These are phyloP conservation scores for Drosophila bipectinata DNA, from an alignment of 1,140 invertebrate genomes.

Conservation along the genomic window DNA sequence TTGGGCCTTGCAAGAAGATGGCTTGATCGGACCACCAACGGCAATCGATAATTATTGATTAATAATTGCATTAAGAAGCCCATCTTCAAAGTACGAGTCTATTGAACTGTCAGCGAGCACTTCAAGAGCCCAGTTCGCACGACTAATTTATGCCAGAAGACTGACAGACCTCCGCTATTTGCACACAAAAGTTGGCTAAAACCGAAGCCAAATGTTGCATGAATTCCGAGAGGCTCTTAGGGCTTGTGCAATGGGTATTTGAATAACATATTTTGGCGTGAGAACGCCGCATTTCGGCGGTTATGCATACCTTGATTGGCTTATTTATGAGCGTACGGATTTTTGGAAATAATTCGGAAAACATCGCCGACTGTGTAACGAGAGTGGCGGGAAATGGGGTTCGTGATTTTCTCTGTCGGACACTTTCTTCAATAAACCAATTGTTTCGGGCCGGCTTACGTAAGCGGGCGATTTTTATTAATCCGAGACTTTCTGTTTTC, in stretches of 20 bases:
- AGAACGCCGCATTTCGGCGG: slow-evolving; percentile 52
- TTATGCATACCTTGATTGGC: slow-evolving; percentile 36
- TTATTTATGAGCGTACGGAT: slow-evolving; percentile 37
- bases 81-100: not conserved
- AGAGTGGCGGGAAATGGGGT: slow-evolving; percentile 10
- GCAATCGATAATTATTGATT: not conserved
- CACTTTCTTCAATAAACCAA: slow-evolving; percentile 48
- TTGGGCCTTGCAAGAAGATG: slow-evolving; percentile 14
- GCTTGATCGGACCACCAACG: not conserved
- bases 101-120: slow-evolving; percentile 58
- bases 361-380: slow-evolving; percentile 33
- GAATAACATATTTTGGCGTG: slow-evolving; percentile 71
- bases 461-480: slow-evolving; percentile 20
- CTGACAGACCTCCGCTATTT: slow-evolving; percentile 26
- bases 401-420: slow-evolving; percentile 4
- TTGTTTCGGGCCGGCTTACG: slow-evolving; percentile 18
- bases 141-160: slow-evolving; percentile 58
- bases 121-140: slow-evolving; percentile 71
- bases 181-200: slow-evolving; percentile 57
- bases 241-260: slow-evolving; percentile 66
- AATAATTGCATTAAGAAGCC: slow-evolving; percentile 8
- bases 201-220: slow-evolving; percentile 47
- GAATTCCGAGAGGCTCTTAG: slow-evolving; percentile 24
- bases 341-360: slow-evolving; percentile 35
- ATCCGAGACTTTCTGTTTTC: slow-evolving; percentile 36